Base-by-base conservation (phyloP, 2,113 vertebrate genomes). In the Sinosuthora webbiana region DNA sequence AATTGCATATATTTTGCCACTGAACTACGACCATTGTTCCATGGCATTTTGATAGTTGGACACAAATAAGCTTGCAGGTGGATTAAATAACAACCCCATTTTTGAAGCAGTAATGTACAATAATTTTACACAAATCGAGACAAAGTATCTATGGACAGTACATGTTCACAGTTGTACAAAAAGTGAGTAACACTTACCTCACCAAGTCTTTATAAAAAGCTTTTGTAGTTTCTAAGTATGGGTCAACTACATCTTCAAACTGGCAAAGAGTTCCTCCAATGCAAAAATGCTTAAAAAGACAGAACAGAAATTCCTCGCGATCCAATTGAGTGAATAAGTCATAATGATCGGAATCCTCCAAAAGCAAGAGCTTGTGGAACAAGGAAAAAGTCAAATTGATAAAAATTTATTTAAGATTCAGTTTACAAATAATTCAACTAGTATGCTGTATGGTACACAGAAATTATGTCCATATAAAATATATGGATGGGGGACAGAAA, bases 201-300 rank as follows among this genome's bases (percentile, higher is more conserved):
- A 99, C 98, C 41, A 99, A 97, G 74, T 99, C 99, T 97, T 99
- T 99, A 97, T 99, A 99, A 64, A 99, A 98, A 37, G 97, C 94
- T 94, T 98, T 99, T 24, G 99, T 98, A 45, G 98, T 99, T 94
- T 98, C 98, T 84, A 99, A 97, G 94, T 99, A 99, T 9, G 98
- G 98, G 27, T 86, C 96, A 62, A 99, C 63, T n/a, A 81, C 81
- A 95, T 99, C 99, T 97, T 99, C 99, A 78, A 98, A 99, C 73
- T 99, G 99, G 96, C 99, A 99, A 60, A 99, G 98, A 57, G 98
- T 77, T 95, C 99, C 99, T 90, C 99, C 99, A 33, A 99, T 96
- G 95, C 99, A 99, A 77, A 99, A 95, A 90, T 99, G 99, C 94
- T 99, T 99, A 96, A 99, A 99, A 89, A 99, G 98, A 87, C 98